Base-by-base conservation (phyloP, 2,888 invertebrate species). In the Agapostemon virescens region DNA sequence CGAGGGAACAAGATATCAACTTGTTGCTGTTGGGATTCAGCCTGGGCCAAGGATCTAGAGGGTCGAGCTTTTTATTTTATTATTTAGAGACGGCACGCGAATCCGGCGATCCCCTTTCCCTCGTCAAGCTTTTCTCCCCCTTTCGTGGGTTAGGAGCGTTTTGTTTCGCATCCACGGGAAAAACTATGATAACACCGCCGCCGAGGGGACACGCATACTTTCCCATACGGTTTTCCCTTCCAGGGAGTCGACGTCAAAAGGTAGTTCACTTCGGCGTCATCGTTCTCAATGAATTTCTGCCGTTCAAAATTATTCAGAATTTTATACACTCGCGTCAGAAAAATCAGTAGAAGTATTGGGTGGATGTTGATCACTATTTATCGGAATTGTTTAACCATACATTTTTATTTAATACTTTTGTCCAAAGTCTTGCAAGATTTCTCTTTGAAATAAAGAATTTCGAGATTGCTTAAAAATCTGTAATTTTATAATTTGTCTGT, bases 1-100 rank as follows among this genome's bases (percentile, higher is more conserved):
- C 81, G 79, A 79, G 82, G 84, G 87, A 87, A 88, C 89, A 89
- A 92, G 90, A 91, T 90, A 90, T 91, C 91, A 90, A 92, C 92
- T 92, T 92, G 92, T 92, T 92, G 91, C 91, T 88, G 86, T 82
- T 78, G 85, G 86, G 81, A 88, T 87, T 86, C 83, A 88, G 88
- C 84, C 84, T 82, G 83, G 81, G 84, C 88, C 86, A 88, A 89
- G 87, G 85, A 89, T 87, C 85, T 72, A 71, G 82, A 82, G 82
- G 82, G 85, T 84, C 75, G 84, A 82, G 79, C 69, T 80, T 85
- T 85, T 84, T 87, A 83, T 85, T 89, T 85, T 89, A 83, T 85
- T 85, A 84, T 88, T 87, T 86, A 86, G 86, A 86, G 84, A 71
- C 74, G 82, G 77, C 86, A 86, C 86, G 86, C 86, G 85, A 86